Base-by-base conservation (phyloP, 2,113 vertebrate genomes). In the Murina feae region DNA sequence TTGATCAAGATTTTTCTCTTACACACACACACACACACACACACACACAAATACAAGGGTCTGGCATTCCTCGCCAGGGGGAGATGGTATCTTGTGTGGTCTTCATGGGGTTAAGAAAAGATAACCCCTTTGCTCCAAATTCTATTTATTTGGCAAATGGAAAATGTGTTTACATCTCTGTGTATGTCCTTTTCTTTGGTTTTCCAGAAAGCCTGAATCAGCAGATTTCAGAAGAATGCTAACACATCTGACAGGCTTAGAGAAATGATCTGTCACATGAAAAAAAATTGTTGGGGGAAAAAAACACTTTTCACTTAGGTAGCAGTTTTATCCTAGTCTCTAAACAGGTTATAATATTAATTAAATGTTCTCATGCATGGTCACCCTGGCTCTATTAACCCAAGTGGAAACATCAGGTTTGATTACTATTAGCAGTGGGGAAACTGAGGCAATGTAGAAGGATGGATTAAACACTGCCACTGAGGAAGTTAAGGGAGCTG, bases 181-280 rank as follows among this genome's bases (percentile, higher is more conserved):
- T 17, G 95, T 82, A 30, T 35, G 87, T 76, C 13, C 35, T 32
- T 96, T 94, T 95, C 92, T 93, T 97, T 94, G 72, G 72, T 95
- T 96, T 88, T 85, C 66, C 23, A 86, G 92, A 92, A 96, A 95
- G 32, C 85, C 96, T 71, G 75, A 96, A 58, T 96, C 94, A 93
- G 95, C 95, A 81, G 53, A 92, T 95, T 93, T 84, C 85, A 25
- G 30, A 21, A 93, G 82, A 74, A 95, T 94, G 69, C 89, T 66
- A 37, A 89, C 94, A 88, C 58, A 89, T 81, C 94, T 90, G 95
- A 96, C 7, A 49, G 74, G 98, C 85, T 60, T 94, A 95, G 88
- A 97, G 94, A 96, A 97, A 97, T 95, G 95, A 96, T 96, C 95
- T 96, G 94, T 71, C 74, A 85, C 32, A 0, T 4, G 63, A 96